Percentiles rank a stretch among this genome's conserved stretches.
Evolutionary conservation across 2,888 invertebrate genomes (phyloP).

Genomic region (Platerodrilus igneus): DNA sequence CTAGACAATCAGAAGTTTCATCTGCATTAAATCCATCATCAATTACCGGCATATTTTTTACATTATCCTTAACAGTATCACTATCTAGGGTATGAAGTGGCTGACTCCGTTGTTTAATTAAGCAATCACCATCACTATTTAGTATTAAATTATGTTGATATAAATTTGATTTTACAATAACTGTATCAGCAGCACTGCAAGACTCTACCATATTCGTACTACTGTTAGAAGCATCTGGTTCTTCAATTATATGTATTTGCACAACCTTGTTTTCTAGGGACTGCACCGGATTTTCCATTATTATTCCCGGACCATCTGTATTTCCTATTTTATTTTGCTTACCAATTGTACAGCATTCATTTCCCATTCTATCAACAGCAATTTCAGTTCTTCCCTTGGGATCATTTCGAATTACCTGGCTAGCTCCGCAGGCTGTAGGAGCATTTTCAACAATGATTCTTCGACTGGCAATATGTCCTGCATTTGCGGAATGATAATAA

Average conservation of each 20-base stretch:
- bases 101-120: background rate
- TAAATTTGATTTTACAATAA: conserved; percentile 5
- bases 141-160: background rate
- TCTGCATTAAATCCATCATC: conserved; percentile 2
- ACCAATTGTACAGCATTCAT: background rate
- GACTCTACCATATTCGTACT: background rate
- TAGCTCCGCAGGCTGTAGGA: too few species aligned
- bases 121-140: too few species aligned
- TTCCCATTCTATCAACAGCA: too few species aligned
- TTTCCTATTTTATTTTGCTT: background rate
- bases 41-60: conserved; percentile 17
- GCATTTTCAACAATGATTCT: conserved; percentile 17
- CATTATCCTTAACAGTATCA: background rate
- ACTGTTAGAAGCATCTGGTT: background rate
- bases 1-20: background rate
- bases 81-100: background rate
- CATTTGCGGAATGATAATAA: conserved; percentile 15
- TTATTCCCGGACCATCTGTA: background rate
- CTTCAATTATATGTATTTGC: conserved; percentile 19
- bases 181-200: too few species aligned
- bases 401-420: too few species aligned
- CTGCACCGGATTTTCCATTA: conserved; percentile 5
- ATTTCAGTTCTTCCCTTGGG: too few species aligned
- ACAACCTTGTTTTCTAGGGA: conserved; percentile 19
- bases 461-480: conserved; percentile 2